A percentile compares a stretch with the other conserved stretches of the same genome.
Conservation (phyloP, 2,113 vertebrate species). For the Syngnathus floridae region DNA sequence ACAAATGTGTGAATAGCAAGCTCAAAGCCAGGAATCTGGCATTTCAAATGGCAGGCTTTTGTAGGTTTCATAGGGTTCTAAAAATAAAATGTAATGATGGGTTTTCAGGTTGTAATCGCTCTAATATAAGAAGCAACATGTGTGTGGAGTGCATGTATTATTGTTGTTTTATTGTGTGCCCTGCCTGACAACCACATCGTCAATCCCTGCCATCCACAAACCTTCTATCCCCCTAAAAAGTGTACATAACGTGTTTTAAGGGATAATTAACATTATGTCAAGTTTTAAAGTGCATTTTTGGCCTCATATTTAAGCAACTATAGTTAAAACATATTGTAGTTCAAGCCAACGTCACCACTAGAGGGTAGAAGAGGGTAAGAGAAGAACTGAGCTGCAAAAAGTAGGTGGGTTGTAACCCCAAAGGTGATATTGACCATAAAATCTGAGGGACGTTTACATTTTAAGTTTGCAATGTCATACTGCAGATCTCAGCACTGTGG, state of each 20-base stretch:
- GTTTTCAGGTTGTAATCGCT: not conserved
- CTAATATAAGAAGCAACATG: not conserved
- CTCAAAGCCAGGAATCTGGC: constrained; percentile 5
- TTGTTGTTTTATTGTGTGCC: not conserved
- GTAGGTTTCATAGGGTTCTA: constrained; percentile 3
- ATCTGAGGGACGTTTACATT: not conserved
- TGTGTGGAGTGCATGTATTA: not conserved
- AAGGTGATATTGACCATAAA: not conserved
- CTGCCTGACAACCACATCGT: not conserved
- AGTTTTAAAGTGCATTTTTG: not conserved
- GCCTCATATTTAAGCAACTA: not conserved
- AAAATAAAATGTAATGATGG: not conserved
- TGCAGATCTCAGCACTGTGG: not conserved
- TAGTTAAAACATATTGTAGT: not conserved
- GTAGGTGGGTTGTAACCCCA: not conserved
- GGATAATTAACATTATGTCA: not conserved
- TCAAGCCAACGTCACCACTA: not conserved
- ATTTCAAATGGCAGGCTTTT: not conserved
- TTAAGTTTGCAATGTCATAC: too few relatives aligned
- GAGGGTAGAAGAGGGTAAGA: not conserved
- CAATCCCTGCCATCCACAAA: not conserved
- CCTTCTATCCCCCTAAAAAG: not conserved
- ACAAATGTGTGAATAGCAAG: constrained; percentile 2
- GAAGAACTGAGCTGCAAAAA: not conserved
- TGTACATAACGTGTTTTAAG: not conserved